Evolutionary conservation across 2,797 vertebrate species (phyloP), one percentile per base, ranked within the genome.

Genomic region (Somateria mollissima): DNA sequence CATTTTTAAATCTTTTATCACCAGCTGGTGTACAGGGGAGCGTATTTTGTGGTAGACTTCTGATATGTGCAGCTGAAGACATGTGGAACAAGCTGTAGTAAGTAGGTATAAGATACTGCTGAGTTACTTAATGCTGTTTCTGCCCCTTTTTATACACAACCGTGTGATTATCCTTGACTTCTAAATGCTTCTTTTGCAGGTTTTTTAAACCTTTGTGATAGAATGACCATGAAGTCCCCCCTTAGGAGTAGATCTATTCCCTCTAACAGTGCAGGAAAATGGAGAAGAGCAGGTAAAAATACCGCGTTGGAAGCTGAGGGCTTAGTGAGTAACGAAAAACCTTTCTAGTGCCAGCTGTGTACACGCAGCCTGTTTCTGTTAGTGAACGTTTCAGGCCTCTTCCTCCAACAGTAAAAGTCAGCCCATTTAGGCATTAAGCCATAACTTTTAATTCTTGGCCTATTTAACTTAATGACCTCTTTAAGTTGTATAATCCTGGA

Each of bases 311-410:
- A 79, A 77, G 39, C 30, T 90, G 71, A 73, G 88, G 71, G 13
- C 75, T 81, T 91, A 81, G 34, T 76, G 66, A 76, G 56, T 76
- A 81, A 66, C 64, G 37, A 43, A 89, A 78, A 78, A 76, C 21
- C 41, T 84, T 79, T 89, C 56, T 75, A 34, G 27, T 79, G 71
- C 30, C 45, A 66, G 15, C 57, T 49, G 2, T 79, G 18, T 34
- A 53, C 13, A 30, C 0, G 2, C 28, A 0, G 16, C 56, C 45
- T 82, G 17, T 64, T 92, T 53, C 47, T 5, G 1, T 56, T 53
- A 62, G 21, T 34, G 28, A 79, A 57, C 8, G 2, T 73, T 79
- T 92, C 1, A 1, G 64, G 77, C 71, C 39, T 92, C 64, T 62
- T 90, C 5, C 72, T 92, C 47, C 58, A 89, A 22, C 47, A 54